Conservation (phyloP, 2,113 vertebrate genomes). For the Ceuthmochares aereus region DNA sequence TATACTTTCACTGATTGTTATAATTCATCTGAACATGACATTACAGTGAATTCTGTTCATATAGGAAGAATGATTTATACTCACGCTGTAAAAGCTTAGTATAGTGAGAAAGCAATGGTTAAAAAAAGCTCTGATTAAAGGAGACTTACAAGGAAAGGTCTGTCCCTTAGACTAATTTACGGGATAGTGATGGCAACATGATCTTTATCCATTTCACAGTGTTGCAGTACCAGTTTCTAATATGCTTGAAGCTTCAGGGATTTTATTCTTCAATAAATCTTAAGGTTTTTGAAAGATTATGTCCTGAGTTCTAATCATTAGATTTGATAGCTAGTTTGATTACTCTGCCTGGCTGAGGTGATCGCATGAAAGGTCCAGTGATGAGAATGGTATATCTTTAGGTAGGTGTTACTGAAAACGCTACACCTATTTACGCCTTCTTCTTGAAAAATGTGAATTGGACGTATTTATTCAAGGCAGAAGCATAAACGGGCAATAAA, state of each 20-base stretch:
- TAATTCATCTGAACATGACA: conserved; percentile 54
- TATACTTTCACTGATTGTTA: not conserved
- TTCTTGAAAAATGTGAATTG: conserved; percentile 44
- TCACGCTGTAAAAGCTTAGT: not conserved
- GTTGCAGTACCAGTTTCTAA: not conserved
- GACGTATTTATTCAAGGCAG: conserved; percentile 39
- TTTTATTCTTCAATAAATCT: conserved; percentile 56
- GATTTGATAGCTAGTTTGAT: conserved; percentile 33
- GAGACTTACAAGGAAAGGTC: not conserved
- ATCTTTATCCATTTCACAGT: not conserved
- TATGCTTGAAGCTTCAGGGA: not conserved
- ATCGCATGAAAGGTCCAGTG: not conserved
- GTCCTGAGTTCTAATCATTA: conserved; percentile 24
- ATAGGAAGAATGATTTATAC: not conserved
- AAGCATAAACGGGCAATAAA: conserved; percentile 54
- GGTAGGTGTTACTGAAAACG: not conserved
- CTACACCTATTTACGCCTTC: not conserved
- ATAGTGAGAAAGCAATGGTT: not conserved
- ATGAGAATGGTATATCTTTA: conserved; percentile 2
- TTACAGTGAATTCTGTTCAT: conserved; percentile 24
- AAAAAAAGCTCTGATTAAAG: not conserved
- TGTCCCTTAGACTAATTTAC: conserved; percentile 10
- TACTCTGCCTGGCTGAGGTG: conserved; percentile 20
- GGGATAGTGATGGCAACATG: not conserved
- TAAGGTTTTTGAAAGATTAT: not conserved